phyloP scores from a whole-genome alignment of 1,140 invertebrate genomes.

The Dolichoris vasculosae region DNA sequence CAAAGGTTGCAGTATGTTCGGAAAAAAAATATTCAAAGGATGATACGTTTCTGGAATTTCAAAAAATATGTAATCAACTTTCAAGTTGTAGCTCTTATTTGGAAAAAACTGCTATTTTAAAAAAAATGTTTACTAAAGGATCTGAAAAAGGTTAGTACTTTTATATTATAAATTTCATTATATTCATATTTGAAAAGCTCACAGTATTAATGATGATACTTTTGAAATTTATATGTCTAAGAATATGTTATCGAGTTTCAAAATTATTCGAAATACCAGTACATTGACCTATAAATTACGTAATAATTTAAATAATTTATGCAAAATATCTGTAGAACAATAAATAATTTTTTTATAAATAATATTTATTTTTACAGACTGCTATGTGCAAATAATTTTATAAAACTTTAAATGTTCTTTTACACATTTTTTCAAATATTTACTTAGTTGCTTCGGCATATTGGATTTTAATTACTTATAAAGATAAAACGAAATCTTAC shows the following conservation, averaged over 20 bases:
- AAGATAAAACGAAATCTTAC: too few relatives aligned
- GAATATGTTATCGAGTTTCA: background rate
- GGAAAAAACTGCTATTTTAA: conserved; percentile 86
- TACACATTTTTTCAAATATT: too few relatives aligned
- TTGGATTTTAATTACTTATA: too few relatives aligned
- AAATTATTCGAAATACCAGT: background rate
- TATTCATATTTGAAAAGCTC: background rate
- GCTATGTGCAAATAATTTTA: too few relatives aligned
- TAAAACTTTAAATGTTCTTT: too few relatives aligned
- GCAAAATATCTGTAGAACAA: too few relatives aligned
- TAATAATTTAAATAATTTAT: background rate
- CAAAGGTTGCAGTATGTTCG: background rate
- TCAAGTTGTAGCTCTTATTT: conserved; percentile 86
- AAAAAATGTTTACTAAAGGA: conserved; percentile 82
- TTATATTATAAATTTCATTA: background rate
- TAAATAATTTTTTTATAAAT: background rate
- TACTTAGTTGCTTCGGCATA: too few relatives aligned
- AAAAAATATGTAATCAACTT: conserved; percentile 84
- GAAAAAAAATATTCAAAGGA: conserved; percentile 72
- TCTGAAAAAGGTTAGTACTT: conserved; percentile 74
- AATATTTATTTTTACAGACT: too few relatives aligned
- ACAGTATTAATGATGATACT: too few relatives aligned
- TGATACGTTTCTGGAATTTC: conserved; percentile 86
- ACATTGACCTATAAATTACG: conserved; percentile 13
- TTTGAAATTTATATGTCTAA: too few relatives aligned